phyloP scores from a whole-genome alignment of 2,797 vertebrate species.

The Todus mexicanus region DNA sequence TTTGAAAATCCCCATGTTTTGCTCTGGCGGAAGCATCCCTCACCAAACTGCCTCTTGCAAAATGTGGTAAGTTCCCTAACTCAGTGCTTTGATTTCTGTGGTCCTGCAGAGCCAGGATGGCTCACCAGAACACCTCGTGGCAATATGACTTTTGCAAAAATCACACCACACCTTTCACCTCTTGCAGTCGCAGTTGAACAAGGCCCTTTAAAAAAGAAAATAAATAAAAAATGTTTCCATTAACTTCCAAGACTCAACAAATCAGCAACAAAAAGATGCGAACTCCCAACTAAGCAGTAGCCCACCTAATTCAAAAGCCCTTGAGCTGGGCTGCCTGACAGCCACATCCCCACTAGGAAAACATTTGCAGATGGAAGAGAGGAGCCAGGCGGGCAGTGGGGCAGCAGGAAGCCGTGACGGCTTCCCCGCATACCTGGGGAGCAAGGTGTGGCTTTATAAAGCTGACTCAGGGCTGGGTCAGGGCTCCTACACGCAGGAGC shows the following conservation, averaged over 20 bases:
- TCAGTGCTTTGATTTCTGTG: background rate
- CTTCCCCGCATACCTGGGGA: constrained; percentile 50
- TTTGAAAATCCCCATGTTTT: background rate
- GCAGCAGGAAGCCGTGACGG: constrained; percentile 38
- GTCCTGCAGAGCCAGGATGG: background rate
- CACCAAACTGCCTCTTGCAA: constrained; percentile 19
- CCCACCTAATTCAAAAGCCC: background rate
- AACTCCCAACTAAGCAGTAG: background rate
- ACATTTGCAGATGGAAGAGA: background rate
- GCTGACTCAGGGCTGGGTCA: constrained; percentile 58
- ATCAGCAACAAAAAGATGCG: background rate
- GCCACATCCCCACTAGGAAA: background rate
- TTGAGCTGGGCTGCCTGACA: background rate
- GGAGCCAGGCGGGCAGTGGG: rapidly evolving
- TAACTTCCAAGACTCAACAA: background rate
- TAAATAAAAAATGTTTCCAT: background rate
- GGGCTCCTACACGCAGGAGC: constrained; percentile 3
- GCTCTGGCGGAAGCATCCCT: background rate
- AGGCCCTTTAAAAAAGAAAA: background rate
- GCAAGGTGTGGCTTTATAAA: constrained; percentile 49
- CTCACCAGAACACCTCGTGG: background rate
- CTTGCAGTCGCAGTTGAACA: background rate
- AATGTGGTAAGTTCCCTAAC: background rate
- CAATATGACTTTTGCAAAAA: background rate
- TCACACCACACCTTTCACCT: background rate